Evolutionary conservation across 2,797 vertebrate species (phyloP).

Genomic region (Danio jaintianensis): DNA sequence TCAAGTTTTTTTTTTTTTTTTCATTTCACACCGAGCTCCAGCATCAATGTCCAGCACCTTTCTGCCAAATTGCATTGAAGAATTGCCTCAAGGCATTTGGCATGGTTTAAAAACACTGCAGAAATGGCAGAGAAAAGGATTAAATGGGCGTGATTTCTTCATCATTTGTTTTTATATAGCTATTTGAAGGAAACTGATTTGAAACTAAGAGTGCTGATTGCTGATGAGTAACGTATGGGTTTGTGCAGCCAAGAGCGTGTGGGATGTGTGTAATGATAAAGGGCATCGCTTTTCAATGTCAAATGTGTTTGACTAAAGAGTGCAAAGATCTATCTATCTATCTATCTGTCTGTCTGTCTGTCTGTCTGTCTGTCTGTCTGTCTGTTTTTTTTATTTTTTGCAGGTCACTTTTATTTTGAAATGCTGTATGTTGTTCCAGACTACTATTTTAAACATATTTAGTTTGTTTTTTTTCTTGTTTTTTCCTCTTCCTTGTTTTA

Average conservation of each 20-base stretch:
- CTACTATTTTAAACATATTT: conserved; percentile 5
- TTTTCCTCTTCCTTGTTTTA: neutral
- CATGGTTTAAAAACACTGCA: conserved; percentile 37
- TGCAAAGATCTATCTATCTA: no score
- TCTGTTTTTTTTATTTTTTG: neutral
- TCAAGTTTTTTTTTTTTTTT: conserved; percentile 41
- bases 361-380: no score
- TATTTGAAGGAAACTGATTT: conserved; percentile 35
- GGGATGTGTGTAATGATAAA: conserved; percentile 11
- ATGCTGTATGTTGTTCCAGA: neutral
- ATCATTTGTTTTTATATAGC: conserved; percentile 36
- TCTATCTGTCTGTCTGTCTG: no score
- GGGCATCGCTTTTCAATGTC: conserved; percentile 12
- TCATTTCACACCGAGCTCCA: conserved; percentile 42
- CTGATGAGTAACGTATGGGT: conserved; percentile 24
- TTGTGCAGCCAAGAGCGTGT: neutral
- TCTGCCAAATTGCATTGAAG: conserved; percentile 44
- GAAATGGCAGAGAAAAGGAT: conserved; percentile 26
- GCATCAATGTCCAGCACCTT: conserved; percentile 46
- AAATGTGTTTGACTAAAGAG: neutral
- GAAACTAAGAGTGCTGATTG: conserved; percentile 49
- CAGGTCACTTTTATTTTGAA: conserved; percentile 8
- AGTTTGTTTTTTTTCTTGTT: no score
- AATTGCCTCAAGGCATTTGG: conserved; percentile 46
- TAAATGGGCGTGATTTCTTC: conserved; percentile 31